phyloP scores from a whole-genome alignment of 1,140 invertebrate genomes.

The Augochlora pura region DNA sequence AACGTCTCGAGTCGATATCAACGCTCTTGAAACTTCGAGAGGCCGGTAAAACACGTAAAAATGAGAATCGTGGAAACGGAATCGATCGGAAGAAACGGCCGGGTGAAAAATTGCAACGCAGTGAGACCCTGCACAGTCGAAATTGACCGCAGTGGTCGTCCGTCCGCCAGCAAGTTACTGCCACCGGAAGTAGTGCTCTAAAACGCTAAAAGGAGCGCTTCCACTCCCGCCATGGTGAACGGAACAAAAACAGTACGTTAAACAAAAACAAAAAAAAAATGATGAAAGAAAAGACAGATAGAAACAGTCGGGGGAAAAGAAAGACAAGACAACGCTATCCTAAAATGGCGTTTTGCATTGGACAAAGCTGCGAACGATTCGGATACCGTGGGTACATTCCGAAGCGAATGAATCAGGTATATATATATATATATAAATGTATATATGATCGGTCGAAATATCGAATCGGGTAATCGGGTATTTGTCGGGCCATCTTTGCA shows the following conservation, averaged over 20 bases:
- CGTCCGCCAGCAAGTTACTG: neutral
- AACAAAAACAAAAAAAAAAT: no score
- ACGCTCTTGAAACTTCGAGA: neutral
- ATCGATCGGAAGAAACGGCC: constrained; percentile 13
- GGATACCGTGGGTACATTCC: constrained; percentile 5
- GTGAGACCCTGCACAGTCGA: constrained; percentile 8
- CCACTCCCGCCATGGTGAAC: neutral
- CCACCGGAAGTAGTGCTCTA: neutral
- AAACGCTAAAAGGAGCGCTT: constrained; percentile 6
- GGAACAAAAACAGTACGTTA: no score
- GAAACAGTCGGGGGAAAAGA: neutral
- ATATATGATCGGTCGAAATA: neutral
- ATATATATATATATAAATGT: no score
- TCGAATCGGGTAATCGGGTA: neutral
- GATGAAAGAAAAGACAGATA: no score
- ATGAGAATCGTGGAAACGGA: neutral
- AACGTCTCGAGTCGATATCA: no score
- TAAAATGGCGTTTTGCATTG: constrained; percentile 16
- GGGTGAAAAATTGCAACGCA: neutral
- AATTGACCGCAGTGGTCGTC: neutral
- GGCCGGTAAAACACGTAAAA: neutral
- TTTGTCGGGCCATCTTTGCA: constrained; percentile 27
- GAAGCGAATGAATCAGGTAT: constrained; percentile 3
- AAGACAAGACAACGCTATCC: neutral
- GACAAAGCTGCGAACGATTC: constrained; percentile 6